A percentile compares a stretch with the other conserved stretches of the same genome.
Evolutionary conservation across 2,797 vertebrate genomes (phyloP).

Genomic region (Malurus splendens): DNA sequence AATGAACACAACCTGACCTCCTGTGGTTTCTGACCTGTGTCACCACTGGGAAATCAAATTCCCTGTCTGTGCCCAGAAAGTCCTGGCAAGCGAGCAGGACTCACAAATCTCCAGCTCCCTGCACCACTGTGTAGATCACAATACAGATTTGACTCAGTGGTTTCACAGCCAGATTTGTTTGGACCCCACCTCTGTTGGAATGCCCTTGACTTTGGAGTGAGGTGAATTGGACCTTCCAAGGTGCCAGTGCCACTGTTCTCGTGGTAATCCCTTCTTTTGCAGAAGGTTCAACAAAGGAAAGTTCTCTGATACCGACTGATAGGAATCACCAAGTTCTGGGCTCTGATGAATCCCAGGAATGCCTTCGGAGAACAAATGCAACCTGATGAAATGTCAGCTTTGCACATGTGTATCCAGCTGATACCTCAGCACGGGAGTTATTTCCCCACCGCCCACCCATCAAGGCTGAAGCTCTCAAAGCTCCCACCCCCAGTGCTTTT

Average conservation of each 20-base stretch:
- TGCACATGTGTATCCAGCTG: neutral
- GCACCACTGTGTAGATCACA: neutral
- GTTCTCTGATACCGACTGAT: fast-evolving
- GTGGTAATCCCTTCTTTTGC: neutral
- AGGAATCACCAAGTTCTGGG: neutral
- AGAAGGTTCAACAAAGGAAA: neutral
- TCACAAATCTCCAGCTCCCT: neutral
- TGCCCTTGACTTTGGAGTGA: neutral
- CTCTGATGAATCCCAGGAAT: fast-evolving
- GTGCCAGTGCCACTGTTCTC: fast-evolving
- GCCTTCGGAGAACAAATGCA: neutral
- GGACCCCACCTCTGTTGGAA: fast-evolving
- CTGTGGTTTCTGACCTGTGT: neutral
- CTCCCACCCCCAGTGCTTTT: neutral
- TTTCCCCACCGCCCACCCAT: neutral
- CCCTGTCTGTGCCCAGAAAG: neutral
- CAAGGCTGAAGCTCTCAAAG: neutral
- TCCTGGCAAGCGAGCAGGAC: too few species aligned
- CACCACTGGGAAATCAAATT: neutral
- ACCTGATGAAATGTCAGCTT: neutral
- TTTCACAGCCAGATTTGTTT: neutral
- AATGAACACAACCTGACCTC: neutral
- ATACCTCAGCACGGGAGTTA: neutral
- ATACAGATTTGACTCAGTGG: neutral
- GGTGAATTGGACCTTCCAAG: neutral